Evolutionary conservation across 2,113 vertebrate species (phyloP), one percentile per base, ranked within the genome.

Genomic region (Elephantulus edwardii): DNA sequence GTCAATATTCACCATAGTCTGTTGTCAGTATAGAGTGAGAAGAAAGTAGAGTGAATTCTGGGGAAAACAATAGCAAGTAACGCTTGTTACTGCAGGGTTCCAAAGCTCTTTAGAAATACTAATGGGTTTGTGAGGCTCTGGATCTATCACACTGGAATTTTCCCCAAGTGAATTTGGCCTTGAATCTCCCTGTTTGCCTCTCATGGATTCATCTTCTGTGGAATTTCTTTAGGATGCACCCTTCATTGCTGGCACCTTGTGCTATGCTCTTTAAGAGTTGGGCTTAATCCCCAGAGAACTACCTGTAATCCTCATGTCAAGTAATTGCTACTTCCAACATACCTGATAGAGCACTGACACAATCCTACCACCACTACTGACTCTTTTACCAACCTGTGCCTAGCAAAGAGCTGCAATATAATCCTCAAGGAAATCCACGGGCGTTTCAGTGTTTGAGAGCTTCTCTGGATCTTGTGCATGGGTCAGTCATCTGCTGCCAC

Each of bases 401-500:
- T 22, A 33, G 7, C 1, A 30, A 52, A 28, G 40, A 46, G 24
- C 38, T 24, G 5, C 9, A 2, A 26, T 44, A 22, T 9, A 50
- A 4, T 24, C 26, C 10, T 64, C 38, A n/a, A 2, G 4, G 22
- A 20, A 10, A 17, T 6, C 9, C 56, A 4, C 0, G 10, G 9
- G 40, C 22, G 6, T 17, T 40, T 50, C 8, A 50, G 13, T 40
- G 62, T 26, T 1, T 10, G 35, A 12, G 40, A 84, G 42, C 35
- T 48, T 52, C n/a, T n/a, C 64, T 13, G 82, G 46, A 60, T 83
- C 70, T 60, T 38, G 8, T 16, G 52, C 6, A 58, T 40, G 28
- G 54, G 48, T 46, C 3, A 60, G 64, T 4, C 60, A 38, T 38
- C 83, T 80, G 40, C n/a, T 72, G 54, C 56, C 60, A 40, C 48